Percentiles rank a stretch among this genome's conserved stretches.
Conservation (phyloP, 2,113 vertebrate genomes). For the Gasterosteus aculeatus region DNA sequence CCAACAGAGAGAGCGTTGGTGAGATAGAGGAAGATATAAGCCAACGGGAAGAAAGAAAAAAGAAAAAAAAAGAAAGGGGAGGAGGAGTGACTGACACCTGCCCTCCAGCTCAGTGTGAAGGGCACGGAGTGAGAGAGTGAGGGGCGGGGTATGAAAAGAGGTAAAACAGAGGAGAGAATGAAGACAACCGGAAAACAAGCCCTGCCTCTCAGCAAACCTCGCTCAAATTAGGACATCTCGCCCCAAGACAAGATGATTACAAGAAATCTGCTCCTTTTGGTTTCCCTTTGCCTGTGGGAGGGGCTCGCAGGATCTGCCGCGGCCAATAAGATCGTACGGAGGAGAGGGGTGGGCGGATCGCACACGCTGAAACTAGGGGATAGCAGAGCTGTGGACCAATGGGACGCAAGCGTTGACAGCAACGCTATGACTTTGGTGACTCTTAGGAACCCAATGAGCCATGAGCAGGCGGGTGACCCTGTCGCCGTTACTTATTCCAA, state of each 20-base stretch:
- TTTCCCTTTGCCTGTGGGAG: constrained; percentile 75
- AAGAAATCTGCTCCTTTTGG: constrained; percentile 72
- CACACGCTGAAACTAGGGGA: constrained; percentile 58
- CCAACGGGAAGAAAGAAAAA: background rate
- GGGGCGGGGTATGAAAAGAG: constrained; percentile 48
- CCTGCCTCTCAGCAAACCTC: constrained; percentile 67
- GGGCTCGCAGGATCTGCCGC: constrained; percentile 45
- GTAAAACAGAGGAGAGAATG: constrained; percentile 72
- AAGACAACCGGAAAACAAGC: constrained; percentile 79
- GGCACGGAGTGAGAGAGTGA: constrained; percentile 64
- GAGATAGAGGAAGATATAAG: constrained; percentile 68
- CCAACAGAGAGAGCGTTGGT: constrained; percentile 40
- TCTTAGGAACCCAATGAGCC: constrained; percentile 73
- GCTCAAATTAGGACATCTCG: constrained; percentile 73
- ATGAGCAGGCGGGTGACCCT: constrained; percentile 60
- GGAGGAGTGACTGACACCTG: constrained; percentile 72
- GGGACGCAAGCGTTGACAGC: constrained; percentile 70
- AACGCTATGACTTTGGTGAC: constrained; percentile 69
- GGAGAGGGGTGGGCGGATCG: constrained; percentile 72
- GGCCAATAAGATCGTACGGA: constrained; percentile 67
- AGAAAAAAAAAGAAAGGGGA: background rate
- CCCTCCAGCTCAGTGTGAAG: constrained; percentile 70
- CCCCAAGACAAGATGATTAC: constrained; percentile 75
- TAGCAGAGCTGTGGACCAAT: constrained; percentile 64
- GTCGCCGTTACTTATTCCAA: constrained; percentile 59